These are phyloP conservation scores for Steatocranus sp. DNA, from an alignment of 2,797 vertebrate genomes.

Conservation along the genomic window DNA sequence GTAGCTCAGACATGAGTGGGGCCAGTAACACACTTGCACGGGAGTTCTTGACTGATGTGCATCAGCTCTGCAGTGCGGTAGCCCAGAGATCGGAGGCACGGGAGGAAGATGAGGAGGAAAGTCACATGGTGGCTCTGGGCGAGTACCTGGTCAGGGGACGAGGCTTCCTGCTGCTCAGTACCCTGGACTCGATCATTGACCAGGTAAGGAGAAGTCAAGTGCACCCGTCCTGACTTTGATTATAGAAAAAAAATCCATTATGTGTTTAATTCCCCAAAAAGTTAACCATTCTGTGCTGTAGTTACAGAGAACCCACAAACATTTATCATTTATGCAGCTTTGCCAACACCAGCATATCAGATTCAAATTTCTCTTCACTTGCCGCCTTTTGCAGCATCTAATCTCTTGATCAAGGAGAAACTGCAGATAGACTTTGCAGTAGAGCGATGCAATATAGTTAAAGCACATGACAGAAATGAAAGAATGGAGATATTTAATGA, in stretches of 20 bases:
- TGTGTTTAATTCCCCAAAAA: neutral
- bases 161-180: slow-evolving; percentile 90
- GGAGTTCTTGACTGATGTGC: slow-evolving; percentile 96
- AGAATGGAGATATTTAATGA: neutral
- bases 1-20: slow-evolving; percentile 94
- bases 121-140: slow-evolving; percentile 92
- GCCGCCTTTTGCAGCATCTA: neutral
- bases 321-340: neutral
- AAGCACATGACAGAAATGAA: neutral
- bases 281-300: neutral
- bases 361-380: neutral
- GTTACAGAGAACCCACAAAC: neutral
- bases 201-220: slow-evolving; percentile 75
- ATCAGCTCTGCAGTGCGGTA: slow-evolving; percentile 93
- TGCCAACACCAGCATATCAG: neutral
- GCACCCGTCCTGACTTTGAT: neutral
- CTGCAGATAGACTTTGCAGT: neutral
- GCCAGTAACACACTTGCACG: slow-evolving; percentile 95
- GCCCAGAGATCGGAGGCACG: slow-evolving; percentile 84
- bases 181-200: slow-evolving; percentile 90
- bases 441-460: neutral
- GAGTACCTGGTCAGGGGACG: slow-evolving; percentile 93
- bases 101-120: slow-evolving; percentile 93
- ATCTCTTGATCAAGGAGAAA: slow-evolving; percentile 19
- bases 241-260: neutral